Conservation (phyloP, 2,113 vertebrate genomes). For the Andinoacara biseriatus region DNA sequence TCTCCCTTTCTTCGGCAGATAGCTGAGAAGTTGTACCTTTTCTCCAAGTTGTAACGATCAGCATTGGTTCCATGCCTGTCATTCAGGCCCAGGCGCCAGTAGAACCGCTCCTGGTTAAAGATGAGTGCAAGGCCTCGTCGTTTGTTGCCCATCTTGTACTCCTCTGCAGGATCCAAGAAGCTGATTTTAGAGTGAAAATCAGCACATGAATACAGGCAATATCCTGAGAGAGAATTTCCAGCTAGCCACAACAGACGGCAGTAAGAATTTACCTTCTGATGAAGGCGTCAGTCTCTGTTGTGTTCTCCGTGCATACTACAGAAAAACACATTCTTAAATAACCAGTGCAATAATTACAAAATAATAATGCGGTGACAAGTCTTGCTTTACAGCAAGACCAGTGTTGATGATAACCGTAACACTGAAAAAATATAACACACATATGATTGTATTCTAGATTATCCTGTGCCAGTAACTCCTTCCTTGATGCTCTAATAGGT, state of each 20-base stretch:
- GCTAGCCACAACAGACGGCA: neutral
- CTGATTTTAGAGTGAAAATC: slow-evolving; percentile 12
- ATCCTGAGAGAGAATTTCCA: neutral
- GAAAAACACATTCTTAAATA: slow-evolving; percentile 32
- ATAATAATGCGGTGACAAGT: neutral
- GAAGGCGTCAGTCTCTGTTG: slow-evolving; percentile 82
- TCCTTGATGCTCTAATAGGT: neutral
- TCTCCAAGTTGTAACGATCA: slow-evolving; percentile 84
- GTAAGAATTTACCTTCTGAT: slow-evolving; percentile 71
- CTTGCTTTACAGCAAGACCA: neutral
- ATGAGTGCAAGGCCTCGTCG: slow-evolving; percentile 89
- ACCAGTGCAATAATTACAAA: neutral
- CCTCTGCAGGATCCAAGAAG: slow-evolving; percentile 80
- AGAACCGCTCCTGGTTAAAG: slow-evolving; percentile 94
- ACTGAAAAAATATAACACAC: neutral
- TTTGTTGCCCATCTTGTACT: slow-evolving; percentile 90
- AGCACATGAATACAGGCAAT: neutral
- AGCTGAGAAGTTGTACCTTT: slow-evolving; percentile 74
- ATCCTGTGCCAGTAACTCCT: neutral
- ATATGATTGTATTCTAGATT: neutral
- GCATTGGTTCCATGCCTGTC: slow-evolving; percentile 83
- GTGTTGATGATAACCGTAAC: neutral
- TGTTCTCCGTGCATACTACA: slow-evolving; percentile 72
- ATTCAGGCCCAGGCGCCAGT: slow-evolving; percentile 80
- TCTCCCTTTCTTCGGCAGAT: neutral